These are phyloP conservation scores for Mactromeris polynyma DNA, from an alignment of 2,888 invertebrate genomes.

Conservation along the genomic window DNA sequence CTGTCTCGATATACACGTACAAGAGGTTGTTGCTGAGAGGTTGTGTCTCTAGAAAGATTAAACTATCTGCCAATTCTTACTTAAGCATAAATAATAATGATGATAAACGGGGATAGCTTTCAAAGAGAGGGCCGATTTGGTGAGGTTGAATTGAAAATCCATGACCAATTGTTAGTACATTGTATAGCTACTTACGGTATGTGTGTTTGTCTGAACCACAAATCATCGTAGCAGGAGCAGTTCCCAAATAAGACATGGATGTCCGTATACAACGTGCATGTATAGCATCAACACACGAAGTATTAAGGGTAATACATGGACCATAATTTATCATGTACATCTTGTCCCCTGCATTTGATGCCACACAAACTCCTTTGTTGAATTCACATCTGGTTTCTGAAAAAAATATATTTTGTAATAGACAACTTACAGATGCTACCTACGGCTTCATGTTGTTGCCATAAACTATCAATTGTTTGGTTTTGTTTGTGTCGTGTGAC, in stretches of 20 bases:
- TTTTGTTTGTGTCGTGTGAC: no score
- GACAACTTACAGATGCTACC: no score
- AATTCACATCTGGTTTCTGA: slow-evolving; percentile 47
- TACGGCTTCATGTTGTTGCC: no score
- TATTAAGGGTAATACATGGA: slow-evolving; percentile 30
- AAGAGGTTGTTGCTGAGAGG: no score
- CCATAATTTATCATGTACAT: slow-evolving; percentile 20
- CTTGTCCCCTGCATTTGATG: slow-evolving; percentile 21
- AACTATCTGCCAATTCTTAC: no score
- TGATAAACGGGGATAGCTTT: no score
- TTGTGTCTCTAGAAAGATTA: no score
- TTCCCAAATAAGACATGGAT: not conserved
- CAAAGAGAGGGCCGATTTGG: no score
- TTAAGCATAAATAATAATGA: no score
- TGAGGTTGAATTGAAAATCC: not conserved
- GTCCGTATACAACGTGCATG: slow-evolving; percentile 12
- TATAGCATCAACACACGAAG: slow-evolving; percentile 29
- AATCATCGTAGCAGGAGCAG: not conserved
- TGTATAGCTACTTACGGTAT: not conserved
- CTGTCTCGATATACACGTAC: no score
- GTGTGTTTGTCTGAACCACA: not conserved
- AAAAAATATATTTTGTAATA: no score
- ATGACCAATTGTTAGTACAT: not conserved
- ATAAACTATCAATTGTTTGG: no score
- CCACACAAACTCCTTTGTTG: slow-evolving; percentile 37